Evolutionary conservation across 2,797 vertebrate genomes (phyloP).

Genomic region (Staurois parvus): DNA sequence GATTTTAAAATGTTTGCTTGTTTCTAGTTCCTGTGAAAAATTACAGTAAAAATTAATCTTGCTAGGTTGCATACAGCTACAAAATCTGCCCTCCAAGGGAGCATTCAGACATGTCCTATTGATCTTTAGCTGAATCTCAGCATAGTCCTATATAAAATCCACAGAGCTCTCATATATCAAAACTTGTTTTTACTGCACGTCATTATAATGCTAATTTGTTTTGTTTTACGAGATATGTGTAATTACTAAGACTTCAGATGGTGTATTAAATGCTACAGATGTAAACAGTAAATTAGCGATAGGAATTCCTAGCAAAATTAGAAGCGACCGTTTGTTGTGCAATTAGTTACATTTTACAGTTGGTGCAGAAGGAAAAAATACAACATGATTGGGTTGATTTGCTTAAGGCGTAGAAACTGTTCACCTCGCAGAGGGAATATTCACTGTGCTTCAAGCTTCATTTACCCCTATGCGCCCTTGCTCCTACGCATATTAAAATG

Average conservation of each 20-base stretch:
- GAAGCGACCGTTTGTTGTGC: not conserved
- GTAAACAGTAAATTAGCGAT: not conserved
- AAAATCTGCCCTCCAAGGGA: constrained; percentile 21
- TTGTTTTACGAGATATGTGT: constrained; percentile 14
- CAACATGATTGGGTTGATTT: not conserved
- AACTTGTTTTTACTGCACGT: constrained; percentile 1
- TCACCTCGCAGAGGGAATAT: not conserved
- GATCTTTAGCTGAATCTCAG: constrained; percentile 31
- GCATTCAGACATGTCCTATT: constrained; percentile 22
- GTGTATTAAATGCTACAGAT: constrained; percentile 1
- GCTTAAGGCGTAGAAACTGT: not conserved
- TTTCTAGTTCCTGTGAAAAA: not conserved
- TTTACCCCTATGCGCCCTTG: no score
- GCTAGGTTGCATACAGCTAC: not conserved
- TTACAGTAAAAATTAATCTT: not conserved
- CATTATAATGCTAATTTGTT: constrained; percentile 43
- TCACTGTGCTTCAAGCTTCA: not conserved
- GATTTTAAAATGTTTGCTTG: not conserved
- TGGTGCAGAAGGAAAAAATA: not conserved
- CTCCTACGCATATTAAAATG: no score
- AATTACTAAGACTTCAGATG: not conserved
- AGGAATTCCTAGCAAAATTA: not conserved
- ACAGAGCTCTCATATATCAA: constrained; percentile 33
- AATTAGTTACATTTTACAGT: constrained; percentile 23
- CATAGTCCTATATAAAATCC: constrained; percentile 21